A percentile compares a stretch with the other conserved stretches of the same genome.
These are phyloP conservation scores for Philotrypesis tridentata DNA, from an alignment of 1,140 invertebrate species.

Conservation along the genomic window DNA sequence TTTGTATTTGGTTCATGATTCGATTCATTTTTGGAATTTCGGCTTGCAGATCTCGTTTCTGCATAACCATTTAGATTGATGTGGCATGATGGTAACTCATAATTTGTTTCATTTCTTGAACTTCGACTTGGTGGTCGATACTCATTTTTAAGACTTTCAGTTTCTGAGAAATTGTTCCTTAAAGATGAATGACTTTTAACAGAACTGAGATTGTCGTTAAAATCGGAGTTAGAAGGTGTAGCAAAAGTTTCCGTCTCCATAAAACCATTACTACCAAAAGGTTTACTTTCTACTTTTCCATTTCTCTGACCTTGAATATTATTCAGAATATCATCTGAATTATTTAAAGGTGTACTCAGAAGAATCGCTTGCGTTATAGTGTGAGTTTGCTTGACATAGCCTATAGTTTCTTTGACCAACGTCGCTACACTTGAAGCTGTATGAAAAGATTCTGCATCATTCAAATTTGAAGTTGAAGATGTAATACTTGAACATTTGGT, in stretches of 20 bases:
- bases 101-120: neutral
- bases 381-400: slow-evolving; percentile 33
- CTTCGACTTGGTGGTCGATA: neutral
- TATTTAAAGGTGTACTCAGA: neutral
- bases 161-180: neutral
- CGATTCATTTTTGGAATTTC: neutral
- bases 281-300: neutral
- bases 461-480: neutral
- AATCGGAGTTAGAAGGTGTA: neutral
- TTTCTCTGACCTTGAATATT: neutral
- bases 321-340: slow-evolving; percentile 1
- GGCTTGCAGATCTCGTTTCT: neutral
- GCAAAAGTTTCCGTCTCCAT: neutral
- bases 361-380: slow-evolving; percentile 25
- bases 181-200: neutral
- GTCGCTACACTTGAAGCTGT: slow-evolving; percentile 3
- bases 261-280: neutral
- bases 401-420: slow-evolving; percentile 21
- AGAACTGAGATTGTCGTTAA: neutral
- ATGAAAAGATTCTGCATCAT: neutral
- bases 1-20: neutral
- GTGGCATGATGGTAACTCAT: neutral
- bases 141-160: neutral
- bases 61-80: neutral
- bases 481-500: neutral